phyloP scores from a whole-genome alignment of 2,113 vertebrate species.

The Clupea harengus region DNA sequence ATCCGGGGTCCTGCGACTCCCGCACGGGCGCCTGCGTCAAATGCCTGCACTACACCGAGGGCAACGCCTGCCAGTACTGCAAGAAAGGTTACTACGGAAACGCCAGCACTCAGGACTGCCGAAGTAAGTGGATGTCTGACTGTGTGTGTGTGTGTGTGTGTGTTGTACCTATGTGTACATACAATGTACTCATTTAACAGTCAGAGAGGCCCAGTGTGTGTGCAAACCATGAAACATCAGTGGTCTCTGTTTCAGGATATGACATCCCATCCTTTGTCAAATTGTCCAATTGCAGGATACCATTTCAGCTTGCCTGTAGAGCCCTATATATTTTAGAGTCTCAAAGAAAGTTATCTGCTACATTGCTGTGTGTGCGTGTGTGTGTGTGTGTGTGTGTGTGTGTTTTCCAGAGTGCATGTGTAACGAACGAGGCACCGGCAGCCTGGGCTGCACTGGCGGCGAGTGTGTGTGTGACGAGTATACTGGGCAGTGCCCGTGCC shows the following conservation, averaged over 20 bases:
- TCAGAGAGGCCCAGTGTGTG: too few relatives aligned
- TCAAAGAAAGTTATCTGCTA: too few relatives aligned
- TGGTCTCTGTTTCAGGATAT: too few relatives aligned
- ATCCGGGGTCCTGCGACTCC: slow-evolving; percentile 82
- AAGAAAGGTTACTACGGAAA: slow-evolving; percentile 83
- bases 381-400: not conserved
- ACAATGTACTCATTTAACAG: too few relatives aligned
- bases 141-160: slow-evolving; percentile 1
- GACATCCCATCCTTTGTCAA: too few relatives aligned
- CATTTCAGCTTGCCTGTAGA: too few relatives aligned
- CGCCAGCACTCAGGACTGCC: slow-evolving; percentile 84
- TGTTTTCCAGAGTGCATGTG: slow-evolving; percentile 80
- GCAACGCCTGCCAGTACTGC: slow-evolving; percentile 82
- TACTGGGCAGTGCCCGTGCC: slow-evolving; percentile 85
- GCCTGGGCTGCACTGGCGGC: slow-evolving; percentile 69
- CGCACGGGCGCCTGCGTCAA: slow-evolving; percentile 79
- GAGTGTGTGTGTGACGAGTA: slow-evolving; percentile 79
- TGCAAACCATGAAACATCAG: too few relatives aligned
- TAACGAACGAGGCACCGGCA: slow-evolving; percentile 73
- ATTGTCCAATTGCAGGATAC: too few relatives aligned
- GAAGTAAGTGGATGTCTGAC: slow-evolving; percentile 77
- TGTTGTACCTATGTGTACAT: not conserved
- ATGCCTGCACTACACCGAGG: slow-evolving; percentile 89
- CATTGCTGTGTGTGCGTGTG: not conserved
- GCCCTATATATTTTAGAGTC: too few relatives aligned